A percentile compares a stretch with the other conserved stretches of the same genome.
These are phyloP conservation scores for Tragelaphus strepsiceros DNA, from an alignment of 2,113 vertebrate genomes.

Conservation along the genomic window DNA sequence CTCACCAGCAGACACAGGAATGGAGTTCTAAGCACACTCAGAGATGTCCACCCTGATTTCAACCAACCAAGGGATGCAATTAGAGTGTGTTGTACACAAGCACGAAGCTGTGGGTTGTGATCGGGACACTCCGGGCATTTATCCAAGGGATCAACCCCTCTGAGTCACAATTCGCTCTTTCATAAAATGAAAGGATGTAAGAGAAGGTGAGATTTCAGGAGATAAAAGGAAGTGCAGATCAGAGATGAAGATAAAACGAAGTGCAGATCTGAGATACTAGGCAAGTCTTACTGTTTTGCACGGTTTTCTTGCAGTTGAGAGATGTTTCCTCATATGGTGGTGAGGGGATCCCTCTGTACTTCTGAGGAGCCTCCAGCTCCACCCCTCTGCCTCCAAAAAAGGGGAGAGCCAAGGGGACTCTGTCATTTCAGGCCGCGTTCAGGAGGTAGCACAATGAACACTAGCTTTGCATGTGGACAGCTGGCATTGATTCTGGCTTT, in stretches of 20 bases:
- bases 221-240: background rate
- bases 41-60: rapidly evolving
- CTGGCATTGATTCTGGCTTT: background rate
- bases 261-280: background rate
- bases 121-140: background rate
- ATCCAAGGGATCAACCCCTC: background rate
- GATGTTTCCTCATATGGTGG: background rate
- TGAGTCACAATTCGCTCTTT: background rate
- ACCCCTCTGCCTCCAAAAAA: rapidly evolving
- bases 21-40: background rate
- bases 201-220: no score
- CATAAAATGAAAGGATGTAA: background rate
- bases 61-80: no score
- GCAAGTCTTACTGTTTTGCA: rapidly evolving
- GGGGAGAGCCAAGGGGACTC: rapidly evolving
- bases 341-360: no score
- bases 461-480: background rate
- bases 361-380: background rate
- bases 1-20: background rate
- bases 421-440: rapidly evolving
- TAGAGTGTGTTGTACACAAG: rapidly evolving
- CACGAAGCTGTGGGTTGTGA: rapidly evolving
- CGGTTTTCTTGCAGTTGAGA: rapidly evolving
- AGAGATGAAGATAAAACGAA: background rate
- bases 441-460: rapidly evolving